Evolutionary conservation across 1,140 invertebrate genomes (phyloP), one percentile per base, ranked within the genome.

Genomic region (Brachionus rubens): DNA sequence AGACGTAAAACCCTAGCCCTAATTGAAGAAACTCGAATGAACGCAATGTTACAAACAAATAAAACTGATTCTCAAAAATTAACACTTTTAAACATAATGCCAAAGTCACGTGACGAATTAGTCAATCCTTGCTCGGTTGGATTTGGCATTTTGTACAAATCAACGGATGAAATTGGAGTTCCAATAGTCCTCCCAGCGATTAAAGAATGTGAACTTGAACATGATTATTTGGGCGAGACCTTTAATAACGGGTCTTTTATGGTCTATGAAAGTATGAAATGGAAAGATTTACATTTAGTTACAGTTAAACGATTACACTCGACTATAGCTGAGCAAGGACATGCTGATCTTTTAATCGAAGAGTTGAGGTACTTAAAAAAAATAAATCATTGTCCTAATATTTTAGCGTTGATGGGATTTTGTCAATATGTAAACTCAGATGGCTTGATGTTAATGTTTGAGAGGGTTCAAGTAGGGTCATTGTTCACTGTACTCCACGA

Each of bases 321-420:
- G 43, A 78, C 78, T 21, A 68, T 78, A 24, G 78, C 79, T 19
- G 21, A 76, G 26, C 80, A 80, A 24, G 80, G 79, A 21, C 79
- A 78, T n/a, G 77, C 82, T 6, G 84, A 86, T 77, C 78, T 84
- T n/a, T 79, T 86, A 2, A 85, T 86, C 54, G 78, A 78, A 26
- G 85, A 86, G 76, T 76, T 82, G 19, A 81, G 83, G 14, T 77
- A 77, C 75, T 77, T 82, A 24, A 48, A 52, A 24, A 26, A 12
- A 59, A 43, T 72, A 6, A 50, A 65, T 14, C 30, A 67, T 19
- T 46, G 85, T 78, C 84, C 84, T 1, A 80, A 81, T 68, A 79
- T 86, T 36, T 76, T 86, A 28, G 77, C 83, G 54, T 77, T 86
- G 41, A 83, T 86, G 83, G 85, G 82, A 7, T 79, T 85, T 10